Percentiles rank a stretch among this genome's conserved stretches.
phyloP scores from a whole-genome alignment of 2,797 vertebrate genomes.

The Myotis findleyi region DNA sequence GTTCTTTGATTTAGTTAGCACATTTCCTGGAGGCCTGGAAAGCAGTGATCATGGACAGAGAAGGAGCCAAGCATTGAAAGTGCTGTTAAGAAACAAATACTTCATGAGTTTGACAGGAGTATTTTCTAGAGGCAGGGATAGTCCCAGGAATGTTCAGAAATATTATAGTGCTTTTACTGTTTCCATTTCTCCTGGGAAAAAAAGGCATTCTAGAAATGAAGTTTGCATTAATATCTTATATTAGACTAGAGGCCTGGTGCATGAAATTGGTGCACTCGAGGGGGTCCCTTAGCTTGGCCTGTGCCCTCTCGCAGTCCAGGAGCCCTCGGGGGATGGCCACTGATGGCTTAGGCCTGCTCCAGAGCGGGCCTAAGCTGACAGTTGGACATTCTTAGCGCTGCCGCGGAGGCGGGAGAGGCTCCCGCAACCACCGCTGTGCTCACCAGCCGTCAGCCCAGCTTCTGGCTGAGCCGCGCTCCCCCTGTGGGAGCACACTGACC shows the following conservation, averaged over 20 bases:
- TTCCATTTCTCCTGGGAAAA: not conserved
- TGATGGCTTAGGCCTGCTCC: too few species aligned
- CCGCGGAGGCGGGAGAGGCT: too few species aligned
- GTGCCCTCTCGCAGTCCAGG: too few species aligned
- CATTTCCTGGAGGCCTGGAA: not conserved
- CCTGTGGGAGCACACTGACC: too few species aligned
- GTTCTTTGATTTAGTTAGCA: not conserved
- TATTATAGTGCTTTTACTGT: not conserved
- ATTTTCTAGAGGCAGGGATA: not conserved
- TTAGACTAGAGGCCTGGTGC: not conserved
- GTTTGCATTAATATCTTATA: not conserved
- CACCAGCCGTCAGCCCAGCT: too few species aligned
- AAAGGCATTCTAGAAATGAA: not conserved
- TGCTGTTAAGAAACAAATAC: not conserved
- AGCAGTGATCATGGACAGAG: not conserved
- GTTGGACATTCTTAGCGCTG: too few species aligned
- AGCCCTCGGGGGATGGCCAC: too few species aligned
- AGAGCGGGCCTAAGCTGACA: too few species aligned
- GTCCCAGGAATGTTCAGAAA: not conserved
- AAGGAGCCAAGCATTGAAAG: not conserved
- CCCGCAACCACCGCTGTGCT: fast-evolving
- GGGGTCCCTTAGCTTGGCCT: too few species aligned
- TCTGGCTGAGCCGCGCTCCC: too few species aligned
- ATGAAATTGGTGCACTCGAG: too few species aligned
- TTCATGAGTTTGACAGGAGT: not conserved